Evolutionary conservation across 2,888 invertebrate species (phyloP).

Genomic region (Anoplius nigerrimus): DNA sequence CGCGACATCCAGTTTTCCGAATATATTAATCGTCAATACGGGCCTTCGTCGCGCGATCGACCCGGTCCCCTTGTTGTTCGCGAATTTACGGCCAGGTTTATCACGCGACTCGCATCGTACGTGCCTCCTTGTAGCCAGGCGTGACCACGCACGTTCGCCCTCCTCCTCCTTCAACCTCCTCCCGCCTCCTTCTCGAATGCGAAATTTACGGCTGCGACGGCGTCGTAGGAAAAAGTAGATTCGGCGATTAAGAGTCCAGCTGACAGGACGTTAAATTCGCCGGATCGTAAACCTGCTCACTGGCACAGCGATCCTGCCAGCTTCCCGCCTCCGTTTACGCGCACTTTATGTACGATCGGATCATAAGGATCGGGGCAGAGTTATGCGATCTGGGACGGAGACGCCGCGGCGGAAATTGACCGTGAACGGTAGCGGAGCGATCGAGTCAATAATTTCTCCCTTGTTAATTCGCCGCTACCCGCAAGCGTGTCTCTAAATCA

Average conservation of each 20-base stretch:
- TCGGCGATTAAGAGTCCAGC: constrained; percentile 27
- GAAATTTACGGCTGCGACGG: constrained; percentile 16
- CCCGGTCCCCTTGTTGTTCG: too few relatives aligned
- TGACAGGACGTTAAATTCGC: constrained; percentile 16
- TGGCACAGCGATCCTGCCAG: neutral
- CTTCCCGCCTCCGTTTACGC: too few relatives aligned
- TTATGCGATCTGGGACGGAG: too few relatives aligned
- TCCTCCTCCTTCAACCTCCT: neutral
- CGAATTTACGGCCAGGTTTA: too few relatives aligned
- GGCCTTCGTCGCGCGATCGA: neutral
- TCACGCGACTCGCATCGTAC: too few relatives aligned
- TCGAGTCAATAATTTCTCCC: too few relatives aligned
- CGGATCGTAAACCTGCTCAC: constrained; percentile 5
- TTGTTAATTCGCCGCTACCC: too few relatives aligned
- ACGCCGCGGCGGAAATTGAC: too few relatives aligned
- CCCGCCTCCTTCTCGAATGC: neutral
- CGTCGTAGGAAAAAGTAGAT: constrained; percentile 21
- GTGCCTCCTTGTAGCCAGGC: neutral
- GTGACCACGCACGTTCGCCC: neutral
- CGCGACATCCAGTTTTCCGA: too few relatives aligned
- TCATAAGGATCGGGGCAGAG: neutral
- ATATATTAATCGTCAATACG: too few relatives aligned
- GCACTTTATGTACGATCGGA: neutral
- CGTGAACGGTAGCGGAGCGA: too few relatives aligned
- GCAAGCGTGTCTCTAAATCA: too few relatives aligned